A percentile compares a stretch with the other conserved stretches of the same genome.
These are phyloP conservation scores for Morone chrysops DNA, from an alignment of 2,113 vertebrate genomes.

Conservation along the genomic window DNA sequence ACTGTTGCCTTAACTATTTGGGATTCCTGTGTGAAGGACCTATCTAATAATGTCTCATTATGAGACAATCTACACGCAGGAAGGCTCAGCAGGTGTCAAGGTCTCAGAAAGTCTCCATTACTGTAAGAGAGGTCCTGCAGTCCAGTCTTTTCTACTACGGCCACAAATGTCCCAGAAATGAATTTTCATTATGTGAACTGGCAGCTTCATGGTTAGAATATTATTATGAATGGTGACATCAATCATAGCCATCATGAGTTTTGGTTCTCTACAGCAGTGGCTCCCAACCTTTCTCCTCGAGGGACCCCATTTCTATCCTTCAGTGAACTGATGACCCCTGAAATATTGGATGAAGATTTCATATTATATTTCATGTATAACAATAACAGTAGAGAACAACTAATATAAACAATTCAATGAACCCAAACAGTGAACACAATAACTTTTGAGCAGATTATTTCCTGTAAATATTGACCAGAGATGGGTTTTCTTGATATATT, in stretches of 20 bases:
- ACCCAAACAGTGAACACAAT: too few relatives aligned
- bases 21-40: background rate
- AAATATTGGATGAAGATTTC: too few relatives aligned
- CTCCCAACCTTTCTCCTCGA: too few relatives aligned
- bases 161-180: conserved; percentile 17
- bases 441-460: too few relatives aligned
- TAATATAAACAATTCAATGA: too few relatives aligned
- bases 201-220: conserved; percentile 29
- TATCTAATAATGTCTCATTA: background rate
- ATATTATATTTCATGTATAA: too few relatives aligned
- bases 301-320: too few relatives aligned
- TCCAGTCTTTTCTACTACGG: conserved; percentile 18
- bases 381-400: too few relatives aligned
- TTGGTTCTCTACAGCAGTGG: background rate
- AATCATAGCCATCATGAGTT: conserved; percentile 18
- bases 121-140: background rate
- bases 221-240: conserved; percentile 31
- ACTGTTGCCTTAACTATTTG: background rate
- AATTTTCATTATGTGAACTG: conserved; percentile 28
- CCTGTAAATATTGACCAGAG: too few relatives aligned
- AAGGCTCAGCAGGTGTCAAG: background rate
- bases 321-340: too few relatives aligned
- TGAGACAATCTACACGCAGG: background rate
- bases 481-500: too few relatives aligned
- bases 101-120: background rate